These are phyloP conservation scores for Lacerta bilineata DNA, from an alignment of 2,797 vertebrate species.

Conservation along the genomic window DNA sequence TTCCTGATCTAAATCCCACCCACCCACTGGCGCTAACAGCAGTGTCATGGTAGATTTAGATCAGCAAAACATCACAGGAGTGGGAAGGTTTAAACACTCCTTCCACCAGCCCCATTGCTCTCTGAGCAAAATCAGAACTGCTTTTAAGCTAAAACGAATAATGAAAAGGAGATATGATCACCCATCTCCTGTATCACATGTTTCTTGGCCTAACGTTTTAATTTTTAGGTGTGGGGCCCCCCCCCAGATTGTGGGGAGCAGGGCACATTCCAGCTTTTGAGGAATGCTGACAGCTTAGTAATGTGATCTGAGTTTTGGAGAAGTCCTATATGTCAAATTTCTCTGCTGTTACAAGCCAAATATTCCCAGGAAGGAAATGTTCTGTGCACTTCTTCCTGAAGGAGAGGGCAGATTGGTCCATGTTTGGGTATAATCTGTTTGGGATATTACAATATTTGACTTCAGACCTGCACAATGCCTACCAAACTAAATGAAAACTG, in stretches of 20 bases:
- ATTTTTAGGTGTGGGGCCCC: background rate
- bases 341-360: background rate
- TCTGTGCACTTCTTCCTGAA: background rate
- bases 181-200: background rate
- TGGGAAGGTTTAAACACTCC: background rate
- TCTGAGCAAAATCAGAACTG: background rate
- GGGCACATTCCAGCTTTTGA: background rate
- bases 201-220: background rate
- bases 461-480: background rate
- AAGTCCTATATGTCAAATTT: background rate
- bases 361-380: background rate
- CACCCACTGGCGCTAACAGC: background rate
- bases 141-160: background rate
- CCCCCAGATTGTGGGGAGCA: background rate
- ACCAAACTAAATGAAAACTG: background rate
- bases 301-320: slow-evolving; percentile 2
- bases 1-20: background rate
- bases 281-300: background rate
- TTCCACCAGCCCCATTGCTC: background rate
- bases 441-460: background rate
- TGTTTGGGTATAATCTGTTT: background rate
- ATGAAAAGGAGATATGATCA: background rate
- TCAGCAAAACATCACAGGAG: background rate
- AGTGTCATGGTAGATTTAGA: background rate
- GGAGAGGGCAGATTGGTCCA: background rate